phyloP scores from a whole-genome alignment of 2,113 vertebrate species.

The Planiliza haematocheilus region DNA sequence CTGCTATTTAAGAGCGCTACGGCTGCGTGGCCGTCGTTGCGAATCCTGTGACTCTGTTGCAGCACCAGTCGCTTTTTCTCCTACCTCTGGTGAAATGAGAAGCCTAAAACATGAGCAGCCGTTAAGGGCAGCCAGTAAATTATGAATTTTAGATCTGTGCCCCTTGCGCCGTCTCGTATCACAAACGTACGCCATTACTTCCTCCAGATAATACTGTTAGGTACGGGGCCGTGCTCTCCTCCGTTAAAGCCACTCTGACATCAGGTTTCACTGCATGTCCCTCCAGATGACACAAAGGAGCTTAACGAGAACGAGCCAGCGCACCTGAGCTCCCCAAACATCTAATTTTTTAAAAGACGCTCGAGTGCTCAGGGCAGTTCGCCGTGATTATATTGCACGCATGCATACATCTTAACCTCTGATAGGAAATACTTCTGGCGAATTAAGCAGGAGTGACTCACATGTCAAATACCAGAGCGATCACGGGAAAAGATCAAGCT shows the following conservation, averaged over 20 bases:
- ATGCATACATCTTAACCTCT: slow-evolving; percentile 41
- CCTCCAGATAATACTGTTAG: not conserved
- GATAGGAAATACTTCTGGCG: slow-evolving; percentile 56
- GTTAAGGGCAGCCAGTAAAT: too few relatives aligned
- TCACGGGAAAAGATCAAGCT: slow-evolving; percentile 25
- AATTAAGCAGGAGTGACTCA: slow-evolving; percentile 37
- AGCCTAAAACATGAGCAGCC: too few relatives aligned
- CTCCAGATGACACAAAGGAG: slow-evolving; percentile 46
- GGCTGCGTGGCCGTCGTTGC: too few relatives aligned
- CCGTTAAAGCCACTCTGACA: slow-evolving; percentile 59
- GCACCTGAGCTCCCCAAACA: slow-evolving; percentile 70
- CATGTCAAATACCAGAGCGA: slow-evolving; percentile 38
- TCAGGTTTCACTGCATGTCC: slow-evolving; percentile 29
- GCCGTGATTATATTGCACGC: slow-evolving; percentile 26
- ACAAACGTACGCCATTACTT: too few relatives aligned
- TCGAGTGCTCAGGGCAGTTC: slow-evolving; percentile 17
- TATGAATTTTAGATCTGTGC: too few relatives aligned
- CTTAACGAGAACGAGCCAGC: slow-evolving; percentile 53
- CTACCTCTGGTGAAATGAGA: too few relatives aligned
- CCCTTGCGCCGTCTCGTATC: too few relatives aligned
- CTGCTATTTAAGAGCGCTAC: too few relatives aligned
- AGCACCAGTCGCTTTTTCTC: too few relatives aligned
- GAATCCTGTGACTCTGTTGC: too few relatives aligned
- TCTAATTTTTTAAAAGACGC: slow-evolving; percentile 14
- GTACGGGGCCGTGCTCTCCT: not conserved